These are phyloP conservation scores for Cephus pulcher DNA, from an alignment of 2,888 invertebrate species.

Conservation along the genomic window DNA sequence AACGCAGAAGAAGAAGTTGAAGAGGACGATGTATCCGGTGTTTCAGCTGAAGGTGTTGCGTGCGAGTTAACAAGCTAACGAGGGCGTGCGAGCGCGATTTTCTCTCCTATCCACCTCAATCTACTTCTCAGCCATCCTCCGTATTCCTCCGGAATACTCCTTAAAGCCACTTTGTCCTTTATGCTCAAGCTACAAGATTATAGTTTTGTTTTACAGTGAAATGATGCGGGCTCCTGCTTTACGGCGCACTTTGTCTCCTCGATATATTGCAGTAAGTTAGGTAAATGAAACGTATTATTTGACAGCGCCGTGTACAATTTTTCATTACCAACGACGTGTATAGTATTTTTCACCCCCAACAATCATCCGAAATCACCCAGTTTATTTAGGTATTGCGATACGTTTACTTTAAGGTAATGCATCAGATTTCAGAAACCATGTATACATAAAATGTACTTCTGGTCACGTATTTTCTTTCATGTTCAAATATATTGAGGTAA, in stretches of 20 bases:
- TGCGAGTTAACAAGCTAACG: slow-evolving; percentile 67
- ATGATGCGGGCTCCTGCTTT: slow-evolving; percentile 32
- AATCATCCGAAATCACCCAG: background rate
- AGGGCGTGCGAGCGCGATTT: slow-evolving; percentile 66
- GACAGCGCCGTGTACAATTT: background rate
- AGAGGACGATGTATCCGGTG: slow-evolving; percentile 62
- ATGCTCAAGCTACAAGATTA: slow-evolving; percentile 21
- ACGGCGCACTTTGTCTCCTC: slow-evolving; percentile 30
- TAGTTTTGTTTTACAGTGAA: background rate
- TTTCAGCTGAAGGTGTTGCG: slow-evolving; percentile 65
- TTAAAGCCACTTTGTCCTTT: slow-evolving; percentile 24
- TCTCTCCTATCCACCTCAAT: slow-evolving; percentile 66
- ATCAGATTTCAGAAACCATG: background rate
- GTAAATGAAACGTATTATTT: background rate
- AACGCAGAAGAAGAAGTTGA: slow-evolving; percentile 22
- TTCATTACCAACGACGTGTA: background rate
- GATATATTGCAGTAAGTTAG: background rate
- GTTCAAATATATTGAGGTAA: background rate
- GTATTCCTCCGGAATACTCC: slow-evolving; percentile 38
- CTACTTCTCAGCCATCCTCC: slow-evolving; percentile 59
- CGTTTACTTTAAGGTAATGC: background rate
- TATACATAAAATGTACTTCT: background rate
- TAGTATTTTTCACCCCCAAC: background rate
- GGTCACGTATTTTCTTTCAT: slow-evolving; percentile 21
- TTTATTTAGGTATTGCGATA: background rate